Conservation (phyloP, 2,888 invertebrate genomes). For the Schrankia costaestrigalis region DNA sequence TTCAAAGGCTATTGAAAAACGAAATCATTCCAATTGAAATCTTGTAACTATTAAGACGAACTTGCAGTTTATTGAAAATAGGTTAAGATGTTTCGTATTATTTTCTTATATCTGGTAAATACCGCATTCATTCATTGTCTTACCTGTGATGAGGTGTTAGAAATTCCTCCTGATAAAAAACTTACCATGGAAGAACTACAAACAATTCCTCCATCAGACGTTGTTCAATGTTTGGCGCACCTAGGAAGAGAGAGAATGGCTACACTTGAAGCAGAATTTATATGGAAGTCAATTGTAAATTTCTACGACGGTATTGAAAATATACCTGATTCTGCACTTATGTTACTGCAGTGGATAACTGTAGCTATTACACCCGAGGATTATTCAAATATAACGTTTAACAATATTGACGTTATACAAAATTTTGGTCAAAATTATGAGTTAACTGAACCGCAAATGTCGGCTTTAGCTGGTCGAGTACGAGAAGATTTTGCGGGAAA, state of each 20-base stretch:
- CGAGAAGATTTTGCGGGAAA: conserved; percentile 76
- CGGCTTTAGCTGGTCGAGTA: conserved; percentile 72
- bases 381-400: conserved; percentile 73
- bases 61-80: conserved; percentile 9
- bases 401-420: conserved; percentile 74
- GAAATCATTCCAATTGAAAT: conserved; percentile 1
- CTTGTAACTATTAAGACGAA: too few relatives aligned
- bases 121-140: conserved; percentile 21
- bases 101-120: conserved; percentile 6
- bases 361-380: conserved; percentile 70
- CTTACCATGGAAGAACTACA: conserved; percentile 41
- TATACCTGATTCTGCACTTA: conserved; percentile 66
- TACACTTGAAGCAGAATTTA: conserved; percentile 46
- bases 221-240: conserved; percentile 58
- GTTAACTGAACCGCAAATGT: conserved; percentile 59
- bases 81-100: neutral
- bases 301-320: conserved; percentile 51
- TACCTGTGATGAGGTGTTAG: conserved; percentile 51
- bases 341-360: conserved; percentile 68
- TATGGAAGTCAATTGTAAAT: conserved; percentile 59
- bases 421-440: conserved; percentile 78
- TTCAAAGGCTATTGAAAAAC: neutral
- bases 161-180: conserved; percentile 39
- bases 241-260: conserved; percentile 52
- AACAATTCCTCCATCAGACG: conserved; percentile 46